Base-by-base conservation (phyloP, 2,797 vertebrate species). In the Chromis chromis region DNA sequence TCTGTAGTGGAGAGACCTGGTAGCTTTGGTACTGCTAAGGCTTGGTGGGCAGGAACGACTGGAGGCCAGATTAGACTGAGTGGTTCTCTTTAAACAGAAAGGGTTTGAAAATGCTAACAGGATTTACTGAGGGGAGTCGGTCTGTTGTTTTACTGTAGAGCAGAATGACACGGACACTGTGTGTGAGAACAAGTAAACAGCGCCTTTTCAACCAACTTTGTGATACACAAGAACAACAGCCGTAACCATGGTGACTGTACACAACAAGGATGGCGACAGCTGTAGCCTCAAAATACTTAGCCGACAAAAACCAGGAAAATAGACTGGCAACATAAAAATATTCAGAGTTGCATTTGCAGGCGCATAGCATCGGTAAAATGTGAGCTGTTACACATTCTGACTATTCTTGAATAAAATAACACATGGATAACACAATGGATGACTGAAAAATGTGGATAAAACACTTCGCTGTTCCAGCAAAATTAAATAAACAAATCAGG, bases 61-160 rank as follows among this genome's bases (percentile, higher is more conserved):
- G 21, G 21, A 36, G 25, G 31, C 39, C 3, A 56, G 53, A 67
- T 56, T 56, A 67, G 40, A 67, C 53, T 67, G 50, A 66, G 39
- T 55, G 52, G 52, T 22, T 55, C 49, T 66, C 53, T 48, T 36
- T 31, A 57, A 6, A 0, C n/a, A 58, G 31, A 14, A 33, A 57
- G 14, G 28, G 65, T 67, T 31, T 67, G 39, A 44, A 36, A 46
- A 57, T 22, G 9, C 64, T 46, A 31, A 14, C 52, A 31, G 14
- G 64, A 44, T 31, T 66, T 66, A 31, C 25, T n/a, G 53, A 8
- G 25, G 19, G 28, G 25, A 55, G 13, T 42, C 31, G 42, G 52
- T 27, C 52, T 56, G 12, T 46, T 42, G 52, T 46, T 65, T 28
- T 40, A 44, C 4, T 22, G 39, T 55, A 46, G 31, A 13, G 22